These are phyloP conservation scores for Tapera naevia DNA, from an alignment of 2,797 vertebrate species.

Conservation along the genomic window DNA sequence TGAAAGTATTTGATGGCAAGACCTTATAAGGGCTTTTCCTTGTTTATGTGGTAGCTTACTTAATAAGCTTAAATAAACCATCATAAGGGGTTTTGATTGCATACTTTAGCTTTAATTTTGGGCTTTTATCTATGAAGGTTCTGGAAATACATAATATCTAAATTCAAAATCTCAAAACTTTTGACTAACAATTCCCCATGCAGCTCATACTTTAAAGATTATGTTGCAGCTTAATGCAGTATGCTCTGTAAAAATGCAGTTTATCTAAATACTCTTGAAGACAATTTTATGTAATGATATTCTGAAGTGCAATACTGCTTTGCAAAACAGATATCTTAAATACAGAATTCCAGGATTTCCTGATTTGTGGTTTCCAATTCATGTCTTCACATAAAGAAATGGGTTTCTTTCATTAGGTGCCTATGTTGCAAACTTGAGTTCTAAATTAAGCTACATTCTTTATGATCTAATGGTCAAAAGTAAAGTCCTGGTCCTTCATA, in stretches of 20 bases:
- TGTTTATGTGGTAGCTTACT: neutral
- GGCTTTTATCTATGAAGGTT: neutral
- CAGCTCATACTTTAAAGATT: neutral
- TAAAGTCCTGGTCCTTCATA: neutral
- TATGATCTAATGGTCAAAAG: neutral
- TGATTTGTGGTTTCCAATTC: neutral
- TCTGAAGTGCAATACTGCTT: neutral
- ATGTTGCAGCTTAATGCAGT: neutral
- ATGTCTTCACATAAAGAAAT: neutral
- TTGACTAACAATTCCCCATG: neutral
- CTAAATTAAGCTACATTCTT: neutral
- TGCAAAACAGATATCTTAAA: neutral
- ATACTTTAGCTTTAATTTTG: neutral
- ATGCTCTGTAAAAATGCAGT: neutral
- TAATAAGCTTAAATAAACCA: neutral
- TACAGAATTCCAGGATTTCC: neutral
- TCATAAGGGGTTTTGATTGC: neutral
- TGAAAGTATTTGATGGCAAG: neutral
- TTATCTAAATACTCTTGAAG: neutral
- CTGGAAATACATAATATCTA: neutral
- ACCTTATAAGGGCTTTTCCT: neutral
- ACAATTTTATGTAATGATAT: neutral
- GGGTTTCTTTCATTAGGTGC: neutral
- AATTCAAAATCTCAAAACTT: neutral
- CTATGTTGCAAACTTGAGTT: neutral